These are phyloP conservation scores for Talpa occidentalis DNA, from an alignment of 2,113 vertebrate genomes.

Conservation along the genomic window DNA sequence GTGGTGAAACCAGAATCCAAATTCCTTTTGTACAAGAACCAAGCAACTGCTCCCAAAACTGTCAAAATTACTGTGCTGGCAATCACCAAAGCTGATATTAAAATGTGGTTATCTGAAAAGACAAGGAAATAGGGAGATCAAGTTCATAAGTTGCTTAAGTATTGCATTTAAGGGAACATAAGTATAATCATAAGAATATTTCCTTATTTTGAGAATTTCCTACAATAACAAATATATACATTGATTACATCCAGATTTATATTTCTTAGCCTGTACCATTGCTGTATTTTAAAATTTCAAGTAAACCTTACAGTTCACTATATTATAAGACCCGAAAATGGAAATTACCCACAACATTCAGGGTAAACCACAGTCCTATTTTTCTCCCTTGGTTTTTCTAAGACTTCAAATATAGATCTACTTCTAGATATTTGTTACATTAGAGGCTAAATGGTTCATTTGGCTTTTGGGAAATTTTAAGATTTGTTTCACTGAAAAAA, in stretches of 20 bases:
- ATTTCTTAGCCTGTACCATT: neutral
- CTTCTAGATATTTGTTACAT: neutral
- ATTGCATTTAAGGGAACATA: neutral
- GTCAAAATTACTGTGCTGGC: constrained; percentile 87
- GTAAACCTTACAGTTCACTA: neutral
- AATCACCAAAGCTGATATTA: constrained; percentile 88
- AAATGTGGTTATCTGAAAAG: constrained; percentile 81
- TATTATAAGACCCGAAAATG: neutral
- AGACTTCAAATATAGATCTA: neutral
- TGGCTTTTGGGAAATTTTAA: neutral
- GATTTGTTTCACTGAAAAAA: neutral
- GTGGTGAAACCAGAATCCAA: constrained; percentile 84
- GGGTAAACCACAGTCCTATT: neutral
- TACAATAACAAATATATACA: neutral
- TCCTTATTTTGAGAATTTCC: constrained; percentile 4
- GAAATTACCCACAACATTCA: neutral
- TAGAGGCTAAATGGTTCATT: neutral
- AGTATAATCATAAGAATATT: neutral
- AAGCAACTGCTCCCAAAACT: constrained; percentile 86
- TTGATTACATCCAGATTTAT: neutral
- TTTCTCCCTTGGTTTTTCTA: neutral
- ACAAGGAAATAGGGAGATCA: constrained; percentile 5
- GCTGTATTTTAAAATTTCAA: neutral
- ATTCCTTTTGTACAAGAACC: constrained; percentile 90
- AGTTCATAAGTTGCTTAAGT: neutral